A percentile compares a stretch with the other conserved stretches of the same genome.
phyloP scores from a whole-genome alignment of 2,888 invertebrate genomes.

The Drosophila engyochracea region DNA sequence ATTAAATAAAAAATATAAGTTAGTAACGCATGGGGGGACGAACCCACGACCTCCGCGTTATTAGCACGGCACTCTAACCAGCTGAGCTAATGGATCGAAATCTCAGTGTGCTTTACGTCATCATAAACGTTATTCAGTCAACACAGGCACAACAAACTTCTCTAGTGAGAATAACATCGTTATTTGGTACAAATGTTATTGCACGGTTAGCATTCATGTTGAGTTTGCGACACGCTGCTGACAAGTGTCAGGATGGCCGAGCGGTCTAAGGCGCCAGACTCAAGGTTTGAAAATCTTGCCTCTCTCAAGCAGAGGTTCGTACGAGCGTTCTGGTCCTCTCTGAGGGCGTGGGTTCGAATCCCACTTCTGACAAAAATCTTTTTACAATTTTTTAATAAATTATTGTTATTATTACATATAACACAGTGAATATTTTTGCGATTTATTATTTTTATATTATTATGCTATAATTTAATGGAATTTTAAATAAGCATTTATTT shows the following conservation, averaged over 20 bases:
- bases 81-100: slow-evolving; percentile 74
- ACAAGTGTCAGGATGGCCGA: slow-evolving; percentile 84
- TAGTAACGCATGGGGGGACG: slow-evolving; percentile 72
- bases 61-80: slow-evolving; percentile 80
- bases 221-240: slow-evolving; percentile 8
- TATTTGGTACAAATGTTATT: background rate
- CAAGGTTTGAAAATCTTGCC: slow-evolving; percentile 76
- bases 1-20: slow-evolving; percentile 7
- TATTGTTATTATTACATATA: background rate
- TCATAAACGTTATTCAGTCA: slow-evolving; percentile 1
- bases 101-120: accelerated
- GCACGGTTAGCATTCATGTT: slow-evolving; percentile 9
- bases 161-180: background rate
- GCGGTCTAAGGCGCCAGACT: slow-evolving; percentile 85
- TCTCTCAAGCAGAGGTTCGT: slow-evolving; percentile 57
- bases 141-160: background rate
- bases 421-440: too few species aligned
- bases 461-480: too few species aligned
- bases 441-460: background rate
- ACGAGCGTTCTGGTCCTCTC: slow-evolving; percentile 84
- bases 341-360: slow-evolving; percentile 83
- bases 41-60: slow-evolving; percentile 80
- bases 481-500: background rate
- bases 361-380: slow-evolving; percentile 81
- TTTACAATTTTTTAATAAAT: slow-evolving; percentile 2